Evolutionary conservation across 1,140 invertebrate genomes (phyloP), one percentile per base, ranked within the genome.

Genomic region (Drosophila pruinosa): DNA sequence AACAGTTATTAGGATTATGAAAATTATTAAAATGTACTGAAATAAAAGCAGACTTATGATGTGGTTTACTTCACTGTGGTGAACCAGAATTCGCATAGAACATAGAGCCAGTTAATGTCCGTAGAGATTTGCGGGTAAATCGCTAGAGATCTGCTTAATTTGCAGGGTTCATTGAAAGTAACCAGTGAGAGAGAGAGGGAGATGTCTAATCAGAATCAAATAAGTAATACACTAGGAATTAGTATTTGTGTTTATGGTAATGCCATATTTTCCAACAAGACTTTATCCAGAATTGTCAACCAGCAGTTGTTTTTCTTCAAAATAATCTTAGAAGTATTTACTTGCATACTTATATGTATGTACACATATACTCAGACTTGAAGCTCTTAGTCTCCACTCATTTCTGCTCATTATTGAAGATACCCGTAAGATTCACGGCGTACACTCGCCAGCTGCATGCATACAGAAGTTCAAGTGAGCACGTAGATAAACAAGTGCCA

Each of bases 1-100:
- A 81, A 72, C 77, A 71, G 78, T 88, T 83, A 82, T 83, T 81
- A 88, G 68, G 82, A 75, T 86, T 78, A 74, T 74, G 57, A 74
- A 74, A 74, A 74, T 74, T 74, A 86, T 88, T 80, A 88, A 86
- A 86, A 78, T 52, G 62, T 47, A 61, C 71, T 45, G 58, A 50
- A 79, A 75, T 59, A 76, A 63, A 48, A 69, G 74, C 65, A 5
- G 62, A 75, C 63, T 82, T 85, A 63, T 70, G 73, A 80, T 86
- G 81, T 75, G 77, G 82, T 81, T 72, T 67, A 48, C 31, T 68
- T 50, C 43, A 19, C 61, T 36, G 24, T 24, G 59, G 39, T 15
- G 21, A 53, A 14, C 64, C 47, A 24, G 8, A n/a, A 24, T 21
- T 12, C 43, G n/a, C 5, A 12, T 6, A 45, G 21, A 26, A 22